Evolutionary conservation across 2,888 invertebrate species (phyloP), one percentile per base, ranked within the genome.

Genomic region (Vanessa cardui): DNA sequence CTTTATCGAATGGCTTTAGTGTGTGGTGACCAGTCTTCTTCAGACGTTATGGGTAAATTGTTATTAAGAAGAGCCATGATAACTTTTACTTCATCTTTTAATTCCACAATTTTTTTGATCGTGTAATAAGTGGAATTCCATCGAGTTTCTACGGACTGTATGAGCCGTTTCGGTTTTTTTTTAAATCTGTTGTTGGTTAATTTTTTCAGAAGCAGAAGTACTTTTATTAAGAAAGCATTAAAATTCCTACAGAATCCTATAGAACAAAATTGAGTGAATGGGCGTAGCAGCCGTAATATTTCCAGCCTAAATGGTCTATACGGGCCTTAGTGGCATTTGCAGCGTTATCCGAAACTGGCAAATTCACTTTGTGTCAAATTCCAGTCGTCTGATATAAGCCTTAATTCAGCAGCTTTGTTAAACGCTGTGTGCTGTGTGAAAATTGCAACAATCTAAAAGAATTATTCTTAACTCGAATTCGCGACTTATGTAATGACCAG

Each of bases 101-200:
- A n/a, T 58, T 72, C 72, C 15, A 75, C 21, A 64, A 69, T 69
- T 52, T 74, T 65, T 54, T 70, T n/a, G 15, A 74, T 12, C 72
- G 76, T 78, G 26, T 64, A 72, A 56, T 67, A 76, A 4, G 72
- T 71, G 47, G 76, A 76, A 33, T 74, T 75, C 73, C 74, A 75
- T 58, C 76, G 45, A 0, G 74, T 76, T 12, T 61, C 59, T 0
- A 76, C 74, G 5, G 74, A 68, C 68, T 74, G 77, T 5, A 74
- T 61, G 0, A 73, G 68, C 8, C 65, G 69, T 58, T 75, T 76
- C n/a, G 68, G 69, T 12, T 18, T 46, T 49, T 59, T 58, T 70
- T 20, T 75, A 69, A 21, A 67, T 63, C 18, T 61, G 61, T 15
- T 66, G 61, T 46, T 33, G 45, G 26, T 74, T 71, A 7, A 78